Percentiles rank a stretch among this genome's conserved stretches.
Conservation (phyloP, 2,797 vertebrate genomes). For the Holocentrus rufus region DNA sequence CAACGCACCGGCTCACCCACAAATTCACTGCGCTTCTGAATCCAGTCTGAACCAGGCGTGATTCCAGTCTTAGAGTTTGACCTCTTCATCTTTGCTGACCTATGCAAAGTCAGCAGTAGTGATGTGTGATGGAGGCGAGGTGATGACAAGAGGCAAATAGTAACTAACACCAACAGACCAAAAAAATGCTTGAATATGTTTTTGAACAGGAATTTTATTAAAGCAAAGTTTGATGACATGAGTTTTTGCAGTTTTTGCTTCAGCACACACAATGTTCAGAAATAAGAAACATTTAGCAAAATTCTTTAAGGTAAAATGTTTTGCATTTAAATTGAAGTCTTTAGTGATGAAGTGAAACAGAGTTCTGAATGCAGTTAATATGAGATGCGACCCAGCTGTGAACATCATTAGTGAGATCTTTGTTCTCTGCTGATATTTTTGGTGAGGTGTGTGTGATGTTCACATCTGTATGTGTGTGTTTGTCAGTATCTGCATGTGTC, state of each 20-base stretch:
- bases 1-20: no score
- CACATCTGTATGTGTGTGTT: no score
- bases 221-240: no score
- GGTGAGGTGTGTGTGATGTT: neutral
- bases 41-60: neutral
- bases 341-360: neutral
- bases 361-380: neutral
- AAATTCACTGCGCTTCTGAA: neutral
- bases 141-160: neutral
- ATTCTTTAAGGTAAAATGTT: neutral
- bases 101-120: neutral
- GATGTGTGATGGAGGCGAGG: neutral
- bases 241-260: neutral
- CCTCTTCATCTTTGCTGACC: conserved; percentile 16
- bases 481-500: neutral
- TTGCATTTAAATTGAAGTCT: conserved; percentile 4
- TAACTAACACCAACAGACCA: no score
- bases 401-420: neutral
- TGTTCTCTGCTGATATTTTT: neutral
- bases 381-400: conserved; percentile 20
- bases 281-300: neutral
- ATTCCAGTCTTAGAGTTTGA: neutral
- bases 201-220: no score
- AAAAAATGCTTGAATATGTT: no score
- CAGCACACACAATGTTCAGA: neutral